These are phyloP conservation scores for Harpagoxenus sublaevis DNA, from an alignment of 2,888 invertebrate genomes.

Conservation along the genomic window DNA sequence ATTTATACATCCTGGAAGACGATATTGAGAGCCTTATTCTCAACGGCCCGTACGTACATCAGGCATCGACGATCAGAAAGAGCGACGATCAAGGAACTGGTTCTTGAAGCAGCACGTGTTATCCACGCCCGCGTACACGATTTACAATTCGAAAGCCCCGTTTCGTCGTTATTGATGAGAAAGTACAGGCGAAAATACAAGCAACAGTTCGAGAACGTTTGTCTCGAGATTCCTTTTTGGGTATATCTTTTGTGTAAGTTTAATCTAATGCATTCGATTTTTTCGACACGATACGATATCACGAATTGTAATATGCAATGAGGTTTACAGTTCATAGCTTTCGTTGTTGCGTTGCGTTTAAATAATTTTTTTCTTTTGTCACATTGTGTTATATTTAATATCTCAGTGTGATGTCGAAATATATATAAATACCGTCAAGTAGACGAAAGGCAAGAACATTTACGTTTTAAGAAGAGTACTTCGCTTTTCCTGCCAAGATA, in stretches of 20 bases:
- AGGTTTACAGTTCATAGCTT: not conserved
- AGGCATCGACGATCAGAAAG: slow-evolving; percentile 64
- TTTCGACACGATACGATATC: not conserved
- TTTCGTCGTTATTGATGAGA: slow-evolving; percentile 65
- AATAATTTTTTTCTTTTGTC: not conserved
- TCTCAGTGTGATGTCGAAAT: not conserved
- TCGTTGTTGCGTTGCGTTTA: not conserved
- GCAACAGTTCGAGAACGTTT: not conserved
- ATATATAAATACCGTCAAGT: not conserved
- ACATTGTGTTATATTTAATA: not conserved
- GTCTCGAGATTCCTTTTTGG: not conserved
- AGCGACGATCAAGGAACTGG: slow-evolving; percentile 67
- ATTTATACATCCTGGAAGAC: slow-evolving; percentile 68
- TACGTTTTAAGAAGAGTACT: slow-evolving; percentile 25
- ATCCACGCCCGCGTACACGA: slow-evolving; percentile 63
- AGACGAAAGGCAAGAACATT: not conserved
- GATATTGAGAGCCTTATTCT: slow-evolving; percentile 60
- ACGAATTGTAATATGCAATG: not conserved
- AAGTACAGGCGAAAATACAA: slow-evolving; percentile 38
- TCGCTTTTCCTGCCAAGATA: slow-evolving; percentile 16
- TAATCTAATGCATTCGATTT: not conserved
- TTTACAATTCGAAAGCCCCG: slow-evolving; percentile 63
- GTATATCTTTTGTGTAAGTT: not conserved
- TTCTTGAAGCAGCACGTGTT: slow-evolving; percentile 63
- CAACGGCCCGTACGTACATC: slow-evolving; percentile 50